Base-by-base conservation (phyloP, 1,140 invertebrate species). In the Drosophila orosa region DNA sequence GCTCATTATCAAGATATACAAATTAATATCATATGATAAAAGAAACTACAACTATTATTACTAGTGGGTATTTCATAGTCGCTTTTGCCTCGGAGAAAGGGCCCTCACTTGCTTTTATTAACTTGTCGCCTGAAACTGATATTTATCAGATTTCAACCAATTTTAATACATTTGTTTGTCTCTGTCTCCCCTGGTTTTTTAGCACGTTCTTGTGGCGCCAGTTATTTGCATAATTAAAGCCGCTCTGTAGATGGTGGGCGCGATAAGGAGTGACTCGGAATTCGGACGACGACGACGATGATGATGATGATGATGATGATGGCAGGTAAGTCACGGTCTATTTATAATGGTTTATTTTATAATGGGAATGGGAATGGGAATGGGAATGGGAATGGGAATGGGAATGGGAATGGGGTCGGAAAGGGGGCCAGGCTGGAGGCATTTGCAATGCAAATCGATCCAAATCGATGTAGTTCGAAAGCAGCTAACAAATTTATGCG, bases 141-240 rank as follows among this genome's bases (percentile, higher is more conserved):
- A 80, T 71, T 72, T 76, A 75, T 69, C 40, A 62, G 47, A 85
- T 85, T 74, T 85, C 74, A 72, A 66, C 73, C 48, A 42, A 45
- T 60, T 73, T 56, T 50, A 54, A 42, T 59, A n/a, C 44, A 29
- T 50, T 60, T 67, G 35, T 57, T 39, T 48, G 44, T 45, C 42
- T 45, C 42, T 45, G 22, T 37, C 15, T 54, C 44, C 37, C 40
- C 31, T 54, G 33, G 31, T 54, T 44, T 76, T 80, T 60, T 80
- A 86, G 82, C 74, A 62, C 65, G 63, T 47, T 78, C 77, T 76
- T 60, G 58, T 86, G 82, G 82, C 82, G 82, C 82, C 82, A 86
- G 66, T 61, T 76, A 87, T 86, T 86, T 87, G 82, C 74, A 86
- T 86, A 86, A 86, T 87, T 86, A 79, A 86, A 87, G 54, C 45